phyloP scores from a whole-genome alignment of 2,113 vertebrate species.

The Onychorhynchus coronatus region DNA sequence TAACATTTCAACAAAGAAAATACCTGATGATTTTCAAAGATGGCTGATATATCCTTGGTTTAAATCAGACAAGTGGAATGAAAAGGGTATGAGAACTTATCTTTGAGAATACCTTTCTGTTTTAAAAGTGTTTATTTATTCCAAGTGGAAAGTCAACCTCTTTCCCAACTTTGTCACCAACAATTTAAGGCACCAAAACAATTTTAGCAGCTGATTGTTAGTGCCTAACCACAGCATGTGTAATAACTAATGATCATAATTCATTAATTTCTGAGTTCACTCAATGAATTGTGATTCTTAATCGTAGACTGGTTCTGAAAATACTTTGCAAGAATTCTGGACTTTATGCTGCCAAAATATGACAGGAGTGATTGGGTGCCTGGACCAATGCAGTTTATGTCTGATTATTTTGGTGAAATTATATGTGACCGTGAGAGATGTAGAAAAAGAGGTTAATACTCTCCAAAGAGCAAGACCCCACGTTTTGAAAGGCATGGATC shows the following conservation, averaged over 20 bases:
- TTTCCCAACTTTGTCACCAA: neutral
- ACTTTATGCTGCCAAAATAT: neutral
- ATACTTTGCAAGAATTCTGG: neutral
- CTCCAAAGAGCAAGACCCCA: neutral
- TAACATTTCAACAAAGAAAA: neutral
- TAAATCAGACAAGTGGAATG: neutral
- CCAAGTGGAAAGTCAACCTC: neutral
- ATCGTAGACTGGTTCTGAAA: neutral
- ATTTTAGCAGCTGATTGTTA: neutral
- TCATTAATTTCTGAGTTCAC: neutral
- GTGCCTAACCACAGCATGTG: neutral
- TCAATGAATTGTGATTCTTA: neutral
- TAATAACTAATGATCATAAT: neutral
- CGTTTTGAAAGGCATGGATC: neutral
- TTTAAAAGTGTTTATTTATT: neutral
- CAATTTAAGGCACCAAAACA: neutral
- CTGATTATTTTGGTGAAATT: neutral
- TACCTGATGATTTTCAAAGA: neutral
- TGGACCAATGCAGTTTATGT: neutral
- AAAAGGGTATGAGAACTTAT: neutral
- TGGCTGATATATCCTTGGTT: neutral
- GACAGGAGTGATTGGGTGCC: rapidly evolving
- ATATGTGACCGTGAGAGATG: neutral
- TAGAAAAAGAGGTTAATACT: neutral
- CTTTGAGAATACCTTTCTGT: neutral